These are phyloP conservation scores for Stenurella melanura DNA, from an alignment of 2,888 invertebrate species.

Conservation along the genomic window DNA sequence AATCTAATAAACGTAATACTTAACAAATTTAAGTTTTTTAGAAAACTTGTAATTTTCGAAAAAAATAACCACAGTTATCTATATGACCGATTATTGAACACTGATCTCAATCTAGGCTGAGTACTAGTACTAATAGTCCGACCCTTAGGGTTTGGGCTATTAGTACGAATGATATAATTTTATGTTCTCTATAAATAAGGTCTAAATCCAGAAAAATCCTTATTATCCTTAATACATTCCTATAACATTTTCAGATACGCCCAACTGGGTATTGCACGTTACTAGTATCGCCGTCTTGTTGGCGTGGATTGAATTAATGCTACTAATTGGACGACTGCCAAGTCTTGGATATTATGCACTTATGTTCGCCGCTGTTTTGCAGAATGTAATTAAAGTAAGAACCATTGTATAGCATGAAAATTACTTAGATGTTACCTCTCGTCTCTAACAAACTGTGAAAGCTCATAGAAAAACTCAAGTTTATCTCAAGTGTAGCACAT, in stretches of 20 bases:
- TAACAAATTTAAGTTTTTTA: too few relatives aligned
- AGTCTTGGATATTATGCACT: conserved; percentile 76
- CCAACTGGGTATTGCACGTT: conserved; percentile 71
- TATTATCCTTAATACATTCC: too few relatives aligned
- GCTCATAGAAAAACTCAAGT: not conserved
- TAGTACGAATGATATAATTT: too few relatives aligned
- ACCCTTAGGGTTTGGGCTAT: too few relatives aligned
- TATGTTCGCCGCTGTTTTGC: conserved; percentile 76
- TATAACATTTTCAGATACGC: conserved; percentile 52
- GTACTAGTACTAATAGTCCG: too few relatives aligned
- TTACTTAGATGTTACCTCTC: not conserved
- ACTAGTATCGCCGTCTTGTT: conserved; percentile 73
- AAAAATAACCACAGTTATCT: too few relatives aligned
- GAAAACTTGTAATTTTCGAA: too few relatives aligned
- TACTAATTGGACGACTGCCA: conserved; percentile 75
- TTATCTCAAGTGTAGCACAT: not conserved
- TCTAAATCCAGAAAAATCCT: too few relatives aligned
- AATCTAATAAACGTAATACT: too few relatives aligned
- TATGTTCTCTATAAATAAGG: too few relatives aligned
- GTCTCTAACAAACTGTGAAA: not conserved
- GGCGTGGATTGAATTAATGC: conserved; percentile 76
- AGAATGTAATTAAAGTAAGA: conserved; percentile 74
- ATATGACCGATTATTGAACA: too few relatives aligned
- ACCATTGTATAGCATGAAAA: not conserved
- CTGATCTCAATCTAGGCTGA: too few relatives aligned